Conservation (phyloP, 2,888 invertebrate genomes). For the Habrosyne pyritoides region DNA sequence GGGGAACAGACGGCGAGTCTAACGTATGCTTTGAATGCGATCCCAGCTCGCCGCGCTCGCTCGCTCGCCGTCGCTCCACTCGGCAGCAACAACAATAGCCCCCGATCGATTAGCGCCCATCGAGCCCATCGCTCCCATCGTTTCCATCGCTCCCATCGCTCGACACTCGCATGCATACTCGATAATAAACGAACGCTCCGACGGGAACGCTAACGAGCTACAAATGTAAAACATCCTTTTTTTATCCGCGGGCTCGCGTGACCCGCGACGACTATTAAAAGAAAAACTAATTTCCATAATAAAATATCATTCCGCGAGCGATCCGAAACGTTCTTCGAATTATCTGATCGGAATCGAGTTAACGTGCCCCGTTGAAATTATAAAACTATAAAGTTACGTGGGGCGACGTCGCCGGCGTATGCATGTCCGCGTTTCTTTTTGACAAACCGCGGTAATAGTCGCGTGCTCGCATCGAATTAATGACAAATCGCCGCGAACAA, state of each 20-base stretch:
- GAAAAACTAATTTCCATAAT: conserved; percentile 80
- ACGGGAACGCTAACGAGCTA: conserved; percentile 62
- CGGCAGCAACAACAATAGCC: conserved; percentile 58
- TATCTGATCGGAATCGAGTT: conserved; percentile 78
- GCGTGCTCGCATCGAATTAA: conserved; percentile 78
- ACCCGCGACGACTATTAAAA: conserved; percentile 72
- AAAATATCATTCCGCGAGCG: conserved; percentile 66
- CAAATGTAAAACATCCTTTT: conserved; percentile 64
- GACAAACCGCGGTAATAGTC: conserved; percentile 76
- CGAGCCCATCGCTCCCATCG: too few relatives aligned
- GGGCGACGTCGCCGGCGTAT: conserved; percentile 75
- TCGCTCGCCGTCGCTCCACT: conserved; percentile 34
- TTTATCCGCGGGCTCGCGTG: conserved; percentile 71
- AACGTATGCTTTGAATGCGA: conserved; percentile 72
- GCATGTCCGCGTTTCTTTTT: conserved; percentile 74
- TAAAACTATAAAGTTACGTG: conserved; percentile 76
- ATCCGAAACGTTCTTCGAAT: conserved; percentile 56
- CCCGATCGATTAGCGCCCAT: conserved; percentile 71
- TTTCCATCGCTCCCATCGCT: conserved; percentile 25
- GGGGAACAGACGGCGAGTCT: conserved; percentile 67
- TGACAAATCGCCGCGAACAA: conserved; percentile 70
- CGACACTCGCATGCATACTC: conserved; percentile 37
- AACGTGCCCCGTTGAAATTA: conserved; percentile 77
- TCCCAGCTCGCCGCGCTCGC: conserved; percentile 22
- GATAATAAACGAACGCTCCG: not conserved